A percentile compares a stretch with the other conserved stretches of the same genome.
Evolutionary conservation across 2,113 vertebrate species (phyloP).

Genomic region (Gambusia holbrooki): DNA sequence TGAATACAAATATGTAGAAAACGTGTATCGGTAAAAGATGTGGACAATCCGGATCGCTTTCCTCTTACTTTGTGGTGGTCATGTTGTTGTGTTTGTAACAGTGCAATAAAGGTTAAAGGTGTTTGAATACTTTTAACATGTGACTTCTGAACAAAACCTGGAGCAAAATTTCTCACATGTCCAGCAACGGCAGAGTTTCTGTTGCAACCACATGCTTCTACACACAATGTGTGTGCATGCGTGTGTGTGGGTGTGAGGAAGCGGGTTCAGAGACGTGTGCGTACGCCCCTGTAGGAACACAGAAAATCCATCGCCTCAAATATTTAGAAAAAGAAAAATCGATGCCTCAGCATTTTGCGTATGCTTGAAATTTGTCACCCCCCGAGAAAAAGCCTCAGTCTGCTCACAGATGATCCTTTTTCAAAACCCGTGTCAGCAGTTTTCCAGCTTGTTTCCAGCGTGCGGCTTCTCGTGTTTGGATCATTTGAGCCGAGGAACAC

Average conservation of each 20-base stretch:
- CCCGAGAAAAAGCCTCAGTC: slow-evolving; percentile 54
- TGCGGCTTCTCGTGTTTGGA: slow-evolving; percentile 58
- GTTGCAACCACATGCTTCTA: neutral
- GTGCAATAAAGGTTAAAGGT: neutral
- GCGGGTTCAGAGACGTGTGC: neutral
- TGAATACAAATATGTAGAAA: no score
- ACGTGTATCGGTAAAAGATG: no score
- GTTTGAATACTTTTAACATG: neutral
- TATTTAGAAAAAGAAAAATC: neutral
- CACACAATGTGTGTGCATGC: neutral
- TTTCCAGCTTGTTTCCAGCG: slow-evolving; percentile 44
- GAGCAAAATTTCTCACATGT: neutral
- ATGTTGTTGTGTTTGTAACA: neutral
- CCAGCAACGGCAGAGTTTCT: neutral
- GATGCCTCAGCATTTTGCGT: slow-evolving; percentile 51
- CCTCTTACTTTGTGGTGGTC: no score
- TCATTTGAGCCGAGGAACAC: slow-evolving; percentile 47
- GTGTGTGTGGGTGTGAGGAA: neutral
- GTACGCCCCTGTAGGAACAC: neutral
- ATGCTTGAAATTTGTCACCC: slow-evolving; percentile 59
- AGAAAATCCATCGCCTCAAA: slow-evolving; percentile 29
- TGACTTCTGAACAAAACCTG: neutral
- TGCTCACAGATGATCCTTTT: slow-evolving; percentile 28
- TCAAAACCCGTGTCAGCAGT: slow-evolving; percentile 54
- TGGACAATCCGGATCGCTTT: no score